phyloP scores from a whole-genome alignment of 2,888 invertebrate species.

The Drosophila conformis region DNA sequence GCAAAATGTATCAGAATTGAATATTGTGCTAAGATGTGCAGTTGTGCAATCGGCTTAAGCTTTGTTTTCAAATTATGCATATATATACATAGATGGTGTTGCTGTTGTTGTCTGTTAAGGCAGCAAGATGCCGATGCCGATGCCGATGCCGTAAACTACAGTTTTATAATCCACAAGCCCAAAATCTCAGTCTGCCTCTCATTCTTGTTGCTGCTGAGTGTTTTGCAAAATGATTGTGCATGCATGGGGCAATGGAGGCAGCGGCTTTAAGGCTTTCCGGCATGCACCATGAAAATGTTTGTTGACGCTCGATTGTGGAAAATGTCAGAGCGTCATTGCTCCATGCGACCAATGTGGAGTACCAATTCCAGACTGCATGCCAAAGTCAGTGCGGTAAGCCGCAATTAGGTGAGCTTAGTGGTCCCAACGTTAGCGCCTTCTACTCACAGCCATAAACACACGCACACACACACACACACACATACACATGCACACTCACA shows the following conservation, averaged over 20 bases:
- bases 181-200: slow-evolving; percentile 8
- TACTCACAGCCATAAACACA: neutral
- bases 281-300: neutral
- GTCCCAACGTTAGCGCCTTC: slow-evolving; percentile 2
- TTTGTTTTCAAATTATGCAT: neutral
- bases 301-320: slow-evolving; percentile 13
- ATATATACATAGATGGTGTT: too few relatives aligned
- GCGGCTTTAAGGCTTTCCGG: neutral
- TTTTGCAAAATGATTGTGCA: slow-evolving; percentile 30
- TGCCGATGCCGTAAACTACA: slow-evolving; percentile 22
- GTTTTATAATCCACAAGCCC: slow-evolving; percentile 28
- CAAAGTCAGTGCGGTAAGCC: slow-evolving; percentile 58
- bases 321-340: slow-evolving; percentile 1
- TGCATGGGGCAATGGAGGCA: neutral
- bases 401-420: slow-evolving; percentile 58
- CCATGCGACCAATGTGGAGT: neutral
- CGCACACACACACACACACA: neutral
- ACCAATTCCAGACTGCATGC: slow-evolving; percentile 30
- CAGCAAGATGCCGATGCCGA: slow-evolving; percentile 4
- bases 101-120: neutral
- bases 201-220: slow-evolving; percentile 32
- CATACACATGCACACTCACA: neutral
- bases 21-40: neutral
- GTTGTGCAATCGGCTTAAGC: neutral
- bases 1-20: neutral